Conservation (phyloP, 2,888 invertebrate species). For the Sialis fuliginosa region DNA sequence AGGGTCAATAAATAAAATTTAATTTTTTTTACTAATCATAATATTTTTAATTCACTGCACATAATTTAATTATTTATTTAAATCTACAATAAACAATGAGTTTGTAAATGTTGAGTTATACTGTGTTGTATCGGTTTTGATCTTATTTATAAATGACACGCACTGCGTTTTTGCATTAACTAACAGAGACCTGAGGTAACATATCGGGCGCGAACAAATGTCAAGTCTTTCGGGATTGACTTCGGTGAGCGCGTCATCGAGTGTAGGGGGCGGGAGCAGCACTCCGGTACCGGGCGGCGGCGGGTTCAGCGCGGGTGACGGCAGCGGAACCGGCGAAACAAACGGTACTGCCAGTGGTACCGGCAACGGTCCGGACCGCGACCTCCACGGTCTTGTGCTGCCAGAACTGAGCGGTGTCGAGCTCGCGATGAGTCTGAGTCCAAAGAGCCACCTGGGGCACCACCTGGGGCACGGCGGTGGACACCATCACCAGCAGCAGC, state of each 20-base stretch:
- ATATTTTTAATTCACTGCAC: too few relatives aligned
- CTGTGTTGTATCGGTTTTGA: too few relatives aligned
- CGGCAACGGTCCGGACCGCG: slow-evolving; percentile 21
- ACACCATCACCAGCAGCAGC: slow-evolving; percentile 24
- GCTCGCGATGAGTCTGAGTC: slow-evolving; percentile 71
- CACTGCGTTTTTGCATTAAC: too few relatives aligned
- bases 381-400: slow-evolving; percentile 38
- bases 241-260: slow-evolving; percentile 34
- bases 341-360: slow-evolving; percentile 23
- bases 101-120: too few relatives aligned
- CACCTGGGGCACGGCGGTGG: slow-evolving; percentile 19
- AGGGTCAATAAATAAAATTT: too few relatives aligned
- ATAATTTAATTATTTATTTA: too few relatives aligned
- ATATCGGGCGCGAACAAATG: slow-evolving; percentile 17
- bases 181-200: too few relatives aligned
- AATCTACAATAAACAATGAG: too few relatives aligned
- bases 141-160: too few relatives aligned
- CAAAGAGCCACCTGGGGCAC: slow-evolving; percentile 33
- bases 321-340: slow-evolving; percentile 17
- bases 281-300: slow-evolving; percentile 28
- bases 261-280: slow-evolving; percentile 30
- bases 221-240: slow-evolving; percentile 27
- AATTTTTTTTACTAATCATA: too few relatives aligned
- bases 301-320: slow-evolving; percentile 22
- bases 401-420: slow-evolving; percentile 61